Evolutionary conservation across 1,140 invertebrate genomes (phyloP), one percentile per base, ranked within the genome.

Genomic region (Drosophila ogumai): DNA sequence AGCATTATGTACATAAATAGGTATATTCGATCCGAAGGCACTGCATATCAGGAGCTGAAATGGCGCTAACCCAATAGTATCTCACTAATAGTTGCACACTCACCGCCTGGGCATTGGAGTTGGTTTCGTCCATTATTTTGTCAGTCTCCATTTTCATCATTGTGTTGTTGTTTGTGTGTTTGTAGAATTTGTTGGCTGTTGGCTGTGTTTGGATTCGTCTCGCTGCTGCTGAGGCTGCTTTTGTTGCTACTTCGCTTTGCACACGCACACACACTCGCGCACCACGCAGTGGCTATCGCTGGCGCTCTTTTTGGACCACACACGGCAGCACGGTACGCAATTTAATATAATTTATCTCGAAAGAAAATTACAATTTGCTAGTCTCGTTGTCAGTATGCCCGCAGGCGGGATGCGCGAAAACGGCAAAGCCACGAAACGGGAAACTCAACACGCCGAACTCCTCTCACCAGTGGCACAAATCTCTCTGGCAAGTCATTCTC

Each of bases 61-160:
- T 79, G 46, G 40, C 69, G 50, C 72, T 75, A 74, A 43, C 40
- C 52, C 13, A 36, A 28, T 44, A 3, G 40, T 34, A 38, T 25
- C 13, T 28, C 25, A 22, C 6, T 56, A 22, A 22, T 47, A 36
- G 36, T 25, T 22, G 36, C 41, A 59, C 63, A 92, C 91, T 91
- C 88, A 92, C 91, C 56, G 91, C 80, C 78, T 92, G 91, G 74
- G 91, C 91, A 87, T 92, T 92, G 58, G 91, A 92, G 86, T 93
- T 93, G 73, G 93, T 91, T 69, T 93, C 93, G 78, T 93, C 93
- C 87, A 93, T 93, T 76, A 93, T 93, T 92, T 93, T 93, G 91
- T 93, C 93, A 91, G 93, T 93, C 93, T 93, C 93, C 93, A 93
- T 93, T 93, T 93, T 93, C 84, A 93, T 92, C 91, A 92, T 92